Conservation (phyloP, 2,888 invertebrate species). For the Ctenicera cuprea region DNA sequence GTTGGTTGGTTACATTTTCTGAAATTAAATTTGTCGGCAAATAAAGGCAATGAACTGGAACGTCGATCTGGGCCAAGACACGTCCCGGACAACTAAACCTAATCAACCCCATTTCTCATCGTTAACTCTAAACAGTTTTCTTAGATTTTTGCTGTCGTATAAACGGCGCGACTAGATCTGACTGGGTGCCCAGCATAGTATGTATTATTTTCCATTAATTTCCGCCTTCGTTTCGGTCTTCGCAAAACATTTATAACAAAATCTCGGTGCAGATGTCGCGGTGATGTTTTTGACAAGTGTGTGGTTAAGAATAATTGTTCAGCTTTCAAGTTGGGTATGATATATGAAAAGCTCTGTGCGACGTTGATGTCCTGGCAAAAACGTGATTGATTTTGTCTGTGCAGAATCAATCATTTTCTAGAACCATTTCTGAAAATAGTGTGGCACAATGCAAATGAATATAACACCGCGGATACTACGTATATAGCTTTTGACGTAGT, state of each 20-base stretch:
- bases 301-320: conserved; percentile 1
- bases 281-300: neutral
- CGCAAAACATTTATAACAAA: neutral
- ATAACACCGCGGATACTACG: neutral
- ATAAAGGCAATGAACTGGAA: conserved; percentile 28
- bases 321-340: conserved; percentile 28
- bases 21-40: conserved; percentile 26
- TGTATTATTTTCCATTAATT: neutral
- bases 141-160: conserved; percentile 29
- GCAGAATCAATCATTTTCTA: conserved; percentile 56
- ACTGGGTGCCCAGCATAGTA: neutral
- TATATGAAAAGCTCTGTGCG: conserved; percentile 39
- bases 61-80: conserved; percentile 31
- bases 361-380: conserved; percentile 55
- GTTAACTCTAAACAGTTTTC: conserved; percentile 37
- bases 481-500: conserved; percentile 20
- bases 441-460: conserved; percentile 34
- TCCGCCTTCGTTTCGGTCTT: neutral
- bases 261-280: neutral
- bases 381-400: conserved; percentile 58
- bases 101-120: conserved; percentile 41
- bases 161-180: conserved; percentile 3
- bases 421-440: conserved; percentile 35
- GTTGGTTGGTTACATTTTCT: conserved; percentile 25
- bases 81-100: conserved; percentile 35